Base-by-base conservation (phyloP, 2,797 vertebrate species). In the Syndactyla subalaris region DNA sequence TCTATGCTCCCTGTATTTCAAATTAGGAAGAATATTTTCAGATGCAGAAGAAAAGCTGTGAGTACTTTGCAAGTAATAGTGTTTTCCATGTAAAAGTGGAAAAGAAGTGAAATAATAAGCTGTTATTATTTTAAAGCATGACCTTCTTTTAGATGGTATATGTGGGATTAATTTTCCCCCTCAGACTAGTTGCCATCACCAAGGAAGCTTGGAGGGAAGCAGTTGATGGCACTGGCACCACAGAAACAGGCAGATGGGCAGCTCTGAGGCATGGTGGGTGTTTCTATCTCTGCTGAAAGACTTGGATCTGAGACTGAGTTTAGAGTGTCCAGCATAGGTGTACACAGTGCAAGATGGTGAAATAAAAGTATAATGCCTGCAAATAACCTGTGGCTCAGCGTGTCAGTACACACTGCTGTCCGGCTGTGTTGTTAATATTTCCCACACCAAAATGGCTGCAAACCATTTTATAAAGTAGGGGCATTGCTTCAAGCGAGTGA, bases 321-420 rank as follows among this genome's bases (percentile, higher is more conserved):
- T 45, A 30, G 43, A 58, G 23, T 20, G 58, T 52, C 30, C 18
- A 73, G 9, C 7, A 2, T 32, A 65, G 52, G 13, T 16, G 14
- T n/a, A n/a, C 26, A 26, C 12, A 57, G 32, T 63, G 30, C 38
- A 75, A 48, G 27, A 29, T 45, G 34, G n/a, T 54, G 70, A 72
- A 84, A 12, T n/a, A 63, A 38, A 24, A 58, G 24, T 46, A n/a
- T 71, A 39, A 54, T 9, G 4, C 14, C 34, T 55, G 22, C 30
- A 79, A 67, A 22, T 16, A 45, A 8, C 6, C 14, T 38, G 23
- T 0, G 3, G 23, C 43, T 88, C 58, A 68, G 70, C 21, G 1
- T 36, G 21, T 14, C 49, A 7, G 22, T 30, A 4, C 34, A 21
- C 7, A 3, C 32, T 51, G 58, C 30, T 72, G 0, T 0, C 0